Evolutionary conservation across 2,797 vertebrate species (phyloP), one percentile per base, ranked within the genome.

Genomic region (Setipinna tenuifilis): DNA sequence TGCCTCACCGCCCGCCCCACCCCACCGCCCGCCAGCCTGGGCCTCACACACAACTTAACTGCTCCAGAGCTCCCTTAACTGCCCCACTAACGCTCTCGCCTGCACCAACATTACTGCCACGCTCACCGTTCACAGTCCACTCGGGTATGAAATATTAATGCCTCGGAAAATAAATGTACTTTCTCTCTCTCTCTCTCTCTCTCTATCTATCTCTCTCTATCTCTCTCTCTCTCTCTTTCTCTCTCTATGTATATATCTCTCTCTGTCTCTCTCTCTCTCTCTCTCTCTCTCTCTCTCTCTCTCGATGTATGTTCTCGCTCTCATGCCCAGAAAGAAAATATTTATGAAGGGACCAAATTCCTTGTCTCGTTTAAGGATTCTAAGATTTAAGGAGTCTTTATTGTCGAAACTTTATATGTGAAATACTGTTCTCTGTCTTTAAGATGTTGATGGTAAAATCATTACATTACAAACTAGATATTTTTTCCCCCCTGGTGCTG

Each of bases 31-130:
- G 50, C 50, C 7, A 2, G 2, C 14, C 50, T 14, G 19, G 68
- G 3, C 68, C 68, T 75, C 68, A 75, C 68, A 75, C 68, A 75
- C 68, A 41, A 41, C 68, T 75, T 75, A 35, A 75, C 68, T 75
- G 28, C 68, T 75, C 28, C 68, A 31, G 28, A 31, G 3, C 68
- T 75, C 28, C 68, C 25, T 75, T 75, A 35, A 75, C 68, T 35
- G 68, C 28, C 28, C 68, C 68, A 75, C 68, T 4, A 16, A 16
- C 28, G 68, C 68, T 6, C 68, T 41, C 62, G 23, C 10, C 23
- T 14, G 23, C 62, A 28, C 62, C 62, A 31, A 28, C 11, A 31
- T 35, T 19, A 75, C 68, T 75, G 68, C 68, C 68, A 19, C 28
- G 28, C 68, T 35, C 68, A 7, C 68, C 1, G 6, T 35, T 75